phyloP scores from a whole-genome alignment of 2,113 vertebrate genomes.

The Hippocampus comes region DNA sequence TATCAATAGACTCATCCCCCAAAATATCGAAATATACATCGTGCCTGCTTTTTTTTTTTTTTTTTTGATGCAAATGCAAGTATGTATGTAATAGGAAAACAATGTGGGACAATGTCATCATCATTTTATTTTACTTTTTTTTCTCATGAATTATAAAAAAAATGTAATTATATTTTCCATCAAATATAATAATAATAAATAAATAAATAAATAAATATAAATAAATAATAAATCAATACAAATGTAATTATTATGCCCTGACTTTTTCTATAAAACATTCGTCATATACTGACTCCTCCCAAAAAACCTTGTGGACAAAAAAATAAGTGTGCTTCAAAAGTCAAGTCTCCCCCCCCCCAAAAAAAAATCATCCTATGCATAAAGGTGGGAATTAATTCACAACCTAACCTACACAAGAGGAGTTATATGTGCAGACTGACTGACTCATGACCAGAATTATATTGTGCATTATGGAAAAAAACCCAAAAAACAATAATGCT shows the following conservation, averaged over 20 bases:
- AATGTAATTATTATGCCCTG: too few relatives aligned
- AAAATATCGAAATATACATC: background rate
- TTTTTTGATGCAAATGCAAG: background rate
- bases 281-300: background rate
- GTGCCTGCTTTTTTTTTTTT: background rate
- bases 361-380: background rate
- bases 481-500: background rate
- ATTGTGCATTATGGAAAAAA: background rate
- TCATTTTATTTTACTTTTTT: background rate
- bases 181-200: too few relatives aligned
- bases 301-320: too few relatives aligned
- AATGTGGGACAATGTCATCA: background rate
- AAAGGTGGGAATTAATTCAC: background rate
- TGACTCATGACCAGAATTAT: background rate
- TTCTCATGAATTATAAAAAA: background rate
- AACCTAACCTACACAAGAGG: background rate
- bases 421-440: background rate
- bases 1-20: background rate
- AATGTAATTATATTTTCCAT: too few relatives aligned
- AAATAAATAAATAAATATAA: too few relatives aligned
- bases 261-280: background rate
- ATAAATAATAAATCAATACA: too few relatives aligned
- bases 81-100: background rate
- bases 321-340: too few relatives aligned
- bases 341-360: too few relatives aligned